Conservation (phyloP, 2,888 invertebrate species). For the Lepeophtheirus nordmannii region DNA sequence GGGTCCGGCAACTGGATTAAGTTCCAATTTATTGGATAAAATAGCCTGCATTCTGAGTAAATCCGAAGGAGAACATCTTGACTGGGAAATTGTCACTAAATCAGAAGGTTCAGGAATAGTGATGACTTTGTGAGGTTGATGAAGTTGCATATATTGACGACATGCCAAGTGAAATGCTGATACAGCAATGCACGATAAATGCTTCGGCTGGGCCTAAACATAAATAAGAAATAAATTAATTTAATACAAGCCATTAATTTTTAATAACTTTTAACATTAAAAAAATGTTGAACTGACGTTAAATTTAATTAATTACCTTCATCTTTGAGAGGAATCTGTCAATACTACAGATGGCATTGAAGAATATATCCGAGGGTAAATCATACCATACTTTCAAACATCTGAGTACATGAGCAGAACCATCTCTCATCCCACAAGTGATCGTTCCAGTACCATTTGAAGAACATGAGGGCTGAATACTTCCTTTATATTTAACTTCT, state of each 20-base stretch:
- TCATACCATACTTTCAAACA: slow-evolving; percentile 73
- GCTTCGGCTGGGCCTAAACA: slow-evolving; percentile 50
- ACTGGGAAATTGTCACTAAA: slow-evolving; percentile 51
- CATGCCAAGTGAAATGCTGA: slow-evolving; percentile 71
- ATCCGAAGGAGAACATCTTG: slow-evolving; percentile 68
- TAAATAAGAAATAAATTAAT: slow-evolving; percentile 25
- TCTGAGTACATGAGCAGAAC: slow-evolving; percentile 60
- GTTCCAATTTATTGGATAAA: slow-evolving; percentile 57
- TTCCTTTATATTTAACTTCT: slow-evolving; percentile 9
- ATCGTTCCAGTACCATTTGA: slow-evolving; percentile 42
- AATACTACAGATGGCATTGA: slow-evolving; percentile 59
- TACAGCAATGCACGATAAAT: slow-evolving; percentile 71
- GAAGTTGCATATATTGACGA: slow-evolving; percentile 47
- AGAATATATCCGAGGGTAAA: slow-evolving; percentile 57
- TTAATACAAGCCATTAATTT: neutral
- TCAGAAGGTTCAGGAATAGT: slow-evolving; percentile 38
- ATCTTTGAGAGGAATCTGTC: slow-evolving; percentile 67
- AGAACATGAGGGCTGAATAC: slow-evolving; percentile 7
- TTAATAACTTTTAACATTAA: neutral
- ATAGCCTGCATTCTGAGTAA: slow-evolving; percentile 69
- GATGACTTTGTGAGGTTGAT: slow-evolving; percentile 26
- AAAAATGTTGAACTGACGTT: neutral
- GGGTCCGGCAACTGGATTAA: slow-evolving; percentile 39
- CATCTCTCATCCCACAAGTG: slow-evolving; percentile 57
- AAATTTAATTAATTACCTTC: slow-evolving; percentile 44